A percentile compares a stretch with the other conserved stretches of the same genome.
phyloP scores from a whole-genome alignment of 2,113 vertebrate genomes.

The Stegostoma tigrinum region DNA sequence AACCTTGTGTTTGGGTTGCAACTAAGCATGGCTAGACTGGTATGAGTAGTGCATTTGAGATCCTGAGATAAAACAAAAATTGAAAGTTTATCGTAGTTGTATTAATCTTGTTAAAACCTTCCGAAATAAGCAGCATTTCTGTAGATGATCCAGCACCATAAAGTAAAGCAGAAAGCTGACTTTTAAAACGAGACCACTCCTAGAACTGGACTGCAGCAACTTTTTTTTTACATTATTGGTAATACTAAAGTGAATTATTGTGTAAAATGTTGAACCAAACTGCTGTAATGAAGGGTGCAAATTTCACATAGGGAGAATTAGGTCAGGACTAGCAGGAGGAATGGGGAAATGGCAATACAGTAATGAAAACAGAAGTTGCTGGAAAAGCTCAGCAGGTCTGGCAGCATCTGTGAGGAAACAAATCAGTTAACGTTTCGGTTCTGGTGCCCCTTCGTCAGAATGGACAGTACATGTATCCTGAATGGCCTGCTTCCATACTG shows the following conservation, averaged over 20 bases:
- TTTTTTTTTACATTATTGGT: not conserved
- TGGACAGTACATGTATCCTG: not conserved
- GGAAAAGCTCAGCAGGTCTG: too few species aligned
- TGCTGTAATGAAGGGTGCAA: not conserved
- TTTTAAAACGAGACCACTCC: not conserved
- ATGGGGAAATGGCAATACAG: not conserved
- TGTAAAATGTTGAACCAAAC: not conserved
- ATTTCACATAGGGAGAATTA: not conserved
- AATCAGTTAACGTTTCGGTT: too few species aligned
- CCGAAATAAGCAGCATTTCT: not conserved
- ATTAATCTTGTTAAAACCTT: not conserved
- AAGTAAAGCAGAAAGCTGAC: not conserved
- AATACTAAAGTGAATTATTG: not conserved
- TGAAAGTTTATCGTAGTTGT: not conserved
- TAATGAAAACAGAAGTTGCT: too few species aligned
- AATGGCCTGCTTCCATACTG: too few species aligned
- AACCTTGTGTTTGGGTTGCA: slow-evolving; percentile 95
- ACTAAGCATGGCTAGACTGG: slow-evolving; percentile 94
- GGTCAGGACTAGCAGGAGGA: not conserved
- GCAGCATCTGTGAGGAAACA: too few species aligned
- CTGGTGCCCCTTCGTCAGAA: too few species aligned
- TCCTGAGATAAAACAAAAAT: not conserved
- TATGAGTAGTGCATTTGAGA: slow-evolving; percentile 50
- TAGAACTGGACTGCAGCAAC: not conserved
- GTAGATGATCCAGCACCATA: not conserved